phyloP scores from a whole-genome alignment of 2,797 vertebrate species.

The Chanos chanos region DNA sequence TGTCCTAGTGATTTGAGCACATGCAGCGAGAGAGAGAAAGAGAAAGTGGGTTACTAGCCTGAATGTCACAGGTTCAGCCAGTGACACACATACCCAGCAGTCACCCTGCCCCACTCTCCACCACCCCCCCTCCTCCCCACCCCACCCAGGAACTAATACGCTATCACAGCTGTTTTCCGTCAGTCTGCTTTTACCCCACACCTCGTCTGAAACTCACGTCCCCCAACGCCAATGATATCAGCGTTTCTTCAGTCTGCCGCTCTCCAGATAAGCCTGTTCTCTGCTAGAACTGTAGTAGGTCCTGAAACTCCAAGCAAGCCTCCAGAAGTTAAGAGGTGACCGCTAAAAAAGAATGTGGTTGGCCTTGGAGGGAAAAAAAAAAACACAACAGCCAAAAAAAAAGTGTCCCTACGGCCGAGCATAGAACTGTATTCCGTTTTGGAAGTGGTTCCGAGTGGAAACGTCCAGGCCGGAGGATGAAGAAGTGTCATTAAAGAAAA shows the following conservation, averaged over 20 bases:
- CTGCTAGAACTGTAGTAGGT: constrained; percentile 8
- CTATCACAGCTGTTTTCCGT: constrained; percentile 63
- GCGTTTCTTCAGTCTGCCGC: constrained; percentile 56
- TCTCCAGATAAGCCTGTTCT: constrained; percentile 32
- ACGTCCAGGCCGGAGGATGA: background rate
- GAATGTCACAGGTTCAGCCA: constrained; percentile 61
- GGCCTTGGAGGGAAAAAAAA: constrained; percentile 12
- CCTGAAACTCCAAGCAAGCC: constrained; percentile 26
- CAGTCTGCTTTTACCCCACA: constrained; percentile 52
- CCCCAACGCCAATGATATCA: constrained; percentile 53
- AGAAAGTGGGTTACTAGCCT: constrained; percentile 71
- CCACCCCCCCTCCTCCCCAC: constrained; percentile 35
- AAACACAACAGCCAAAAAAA: constrained; percentile 20
- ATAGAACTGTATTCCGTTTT: constrained; percentile 59
- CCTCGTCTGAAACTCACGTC: constrained; percentile 51
- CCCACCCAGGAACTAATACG: constrained; percentile 58
- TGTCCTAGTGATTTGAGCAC: constrained; percentile 52
- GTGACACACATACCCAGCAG: constrained; percentile 67
- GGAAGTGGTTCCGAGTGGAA: constrained; percentile 45
- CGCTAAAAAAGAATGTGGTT: constrained; percentile 24
- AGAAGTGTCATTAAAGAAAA: background rate
- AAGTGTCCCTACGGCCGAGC: constrained; percentile 53
- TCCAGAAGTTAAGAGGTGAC: constrained; percentile 11
- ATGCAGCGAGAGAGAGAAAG: constrained; percentile 13
- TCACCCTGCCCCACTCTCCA: constrained; percentile 43